Evolutionary conservation across 2,888 invertebrate species (phyloP), one percentile per base, ranked within the genome.

Genomic region (Alviniconcha strummeri): DNA sequence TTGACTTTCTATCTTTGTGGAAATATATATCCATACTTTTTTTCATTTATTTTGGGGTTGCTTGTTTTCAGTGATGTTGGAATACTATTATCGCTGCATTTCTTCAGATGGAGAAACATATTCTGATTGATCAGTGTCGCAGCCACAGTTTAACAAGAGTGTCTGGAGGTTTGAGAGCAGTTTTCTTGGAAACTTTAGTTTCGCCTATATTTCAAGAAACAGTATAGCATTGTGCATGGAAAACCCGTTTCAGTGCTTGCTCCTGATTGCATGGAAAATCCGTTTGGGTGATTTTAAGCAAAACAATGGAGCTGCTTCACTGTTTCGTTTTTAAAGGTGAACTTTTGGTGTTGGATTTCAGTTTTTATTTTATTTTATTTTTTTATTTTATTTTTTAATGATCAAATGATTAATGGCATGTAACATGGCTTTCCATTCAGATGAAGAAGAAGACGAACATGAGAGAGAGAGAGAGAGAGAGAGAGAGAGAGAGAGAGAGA

Each of bases 181-280:
- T 55, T 80, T 80, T 80, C 80, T 80, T 80, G 80, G 55, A 80
- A 57, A 80, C 76, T 80, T 80, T 54, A 64, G 67, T 76, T 80
- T 80, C 80, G 80, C 69, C n/a, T 5, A 8, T 36, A 54, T 69
- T 80, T 80, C 80, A 80, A 80, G 80, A 80, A 80, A 69, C 1
- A 19, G 3, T 36, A 54, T 6, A 3, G 79, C 79, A 64, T 79
- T 78, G 60, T 60, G 8, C 19, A 13, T 57, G n/a, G 11, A 17
- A 54, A 56, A 8, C 11, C 64, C 9, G 9, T 15, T 64, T 64
- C 15, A 64, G 64, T 64, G 64, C 64, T 64, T 64, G 11, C 9
- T 13, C 9, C 64, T 64, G 64, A 13, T 64, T 64, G 15, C 64
- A 9, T 13, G 64, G 15, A 15, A 13, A 64, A 64, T 13, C 64